phyloP scores from a whole-genome alignment of 2,888 invertebrate species.

The Ommatoiulus sabulosus region DNA sequence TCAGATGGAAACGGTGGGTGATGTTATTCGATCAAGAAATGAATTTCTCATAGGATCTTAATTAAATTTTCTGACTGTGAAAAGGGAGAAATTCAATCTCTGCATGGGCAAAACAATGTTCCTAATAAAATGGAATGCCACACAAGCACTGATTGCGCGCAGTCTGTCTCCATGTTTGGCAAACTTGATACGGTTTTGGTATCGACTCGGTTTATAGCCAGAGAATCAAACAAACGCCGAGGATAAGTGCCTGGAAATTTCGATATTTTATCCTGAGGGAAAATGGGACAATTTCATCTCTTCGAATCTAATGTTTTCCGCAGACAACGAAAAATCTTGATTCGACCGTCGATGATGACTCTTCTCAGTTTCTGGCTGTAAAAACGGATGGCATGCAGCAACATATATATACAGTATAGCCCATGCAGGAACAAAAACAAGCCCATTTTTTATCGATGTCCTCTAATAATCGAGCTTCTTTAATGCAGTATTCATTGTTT shows the following conservation, averaged over 20 bases:
- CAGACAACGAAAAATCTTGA: not conserved
- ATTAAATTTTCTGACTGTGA: not conserved
- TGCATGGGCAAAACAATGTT: not conserved
- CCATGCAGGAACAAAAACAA: not conserved
- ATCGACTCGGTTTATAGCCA: not conserved
- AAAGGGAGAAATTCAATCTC: not conserved
- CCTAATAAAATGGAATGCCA: not conserved
- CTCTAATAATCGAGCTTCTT: not conserved
- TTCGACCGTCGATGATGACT: not conserved
- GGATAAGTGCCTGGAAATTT: not conserved
- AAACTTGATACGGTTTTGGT: not conserved
- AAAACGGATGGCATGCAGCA: not conserved
- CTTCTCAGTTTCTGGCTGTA: not conserved
- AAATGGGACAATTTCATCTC: not conserved
- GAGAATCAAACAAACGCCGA: not conserved
- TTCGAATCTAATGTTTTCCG: not conserved
- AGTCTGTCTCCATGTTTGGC: not conserved
- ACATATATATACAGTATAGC: not conserved
- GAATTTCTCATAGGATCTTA: not conserved
- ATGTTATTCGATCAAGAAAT: not conserved
- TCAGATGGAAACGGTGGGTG: not conserved
- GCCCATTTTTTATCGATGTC: not conserved
- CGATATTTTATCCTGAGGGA: not conserved
- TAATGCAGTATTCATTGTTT: slow-evolving; percentile 21
- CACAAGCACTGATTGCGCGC: not conserved